Percentiles rank a stretch among this genome's conserved stretches.
Conservation (phyloP, 2,888 invertebrate genomes). For the Lasioglossum calceatum region DNA sequence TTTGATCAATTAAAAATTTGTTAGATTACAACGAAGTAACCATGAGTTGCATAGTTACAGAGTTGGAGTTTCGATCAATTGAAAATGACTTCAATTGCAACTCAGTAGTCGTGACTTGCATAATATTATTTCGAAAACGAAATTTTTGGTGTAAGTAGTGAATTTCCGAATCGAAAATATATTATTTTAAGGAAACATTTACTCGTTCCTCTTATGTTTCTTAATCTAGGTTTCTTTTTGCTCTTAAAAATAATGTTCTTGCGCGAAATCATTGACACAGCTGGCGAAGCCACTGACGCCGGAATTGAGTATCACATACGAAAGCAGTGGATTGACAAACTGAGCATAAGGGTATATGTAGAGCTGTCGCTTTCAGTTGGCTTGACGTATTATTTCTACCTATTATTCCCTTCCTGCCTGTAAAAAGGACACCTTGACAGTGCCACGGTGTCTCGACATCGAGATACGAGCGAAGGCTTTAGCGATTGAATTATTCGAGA, state of each 20-base stretch:
- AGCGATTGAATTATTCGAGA: neutral
- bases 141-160: neutral
- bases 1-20: no score
- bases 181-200: neutral
- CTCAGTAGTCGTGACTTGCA: neutral
- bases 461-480: neutral
- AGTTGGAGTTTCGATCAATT: neutral
- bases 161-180: neutral
- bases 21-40: neutral
- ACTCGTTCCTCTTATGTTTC: neutral
- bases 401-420: neutral
- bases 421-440: neutral
- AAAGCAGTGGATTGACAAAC: neutral
- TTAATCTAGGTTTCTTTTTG: neutral
- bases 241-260: neutral
- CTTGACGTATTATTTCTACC: constrained; percentile 1
- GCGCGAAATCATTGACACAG: neutral
- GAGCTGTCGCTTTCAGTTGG: neutral
- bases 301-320: neutral
- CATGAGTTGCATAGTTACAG: no score
- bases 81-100: neutral
- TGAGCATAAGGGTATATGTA: neutral
- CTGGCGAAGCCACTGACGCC: neutral
- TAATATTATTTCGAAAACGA: neutral
- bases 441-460: neutral